Base-by-base conservation (phyloP, 2,888 invertebrate genomes). In the Lasius fuliginosus region DNA sequence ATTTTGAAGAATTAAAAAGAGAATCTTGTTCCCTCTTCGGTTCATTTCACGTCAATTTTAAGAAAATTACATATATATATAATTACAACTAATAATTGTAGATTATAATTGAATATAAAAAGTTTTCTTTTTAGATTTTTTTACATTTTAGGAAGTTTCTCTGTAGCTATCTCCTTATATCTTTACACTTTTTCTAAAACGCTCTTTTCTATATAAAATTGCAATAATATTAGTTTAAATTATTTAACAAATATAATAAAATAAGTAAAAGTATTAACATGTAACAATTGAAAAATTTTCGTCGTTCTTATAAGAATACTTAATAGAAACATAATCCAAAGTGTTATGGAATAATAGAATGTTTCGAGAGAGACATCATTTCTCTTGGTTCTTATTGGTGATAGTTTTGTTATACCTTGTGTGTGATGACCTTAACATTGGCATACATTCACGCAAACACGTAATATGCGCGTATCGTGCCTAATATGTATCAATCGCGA, bases 361-460 rank as follows among this genome's bases (percentile, higher is more conserved):
- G 23, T 33, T 23, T 18, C 23, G 49, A 53, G 64, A 18, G 46
- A 30, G 33, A 15, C 15, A 15, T 18, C 23, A 27, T 53, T 64
- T 62, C 8, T 65, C 11, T 65, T n/a, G n/a, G n/a, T n/a, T n/a
- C n/a, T 65, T 49, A 49, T 18, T 23, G 27, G 27, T 15, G 49
- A 53, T 68, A 77, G 15, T 77, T 77, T 40, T 53, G 53, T 12
- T 15, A 79, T 58, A 60, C 8, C 58, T 85, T 81, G 85, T 79
- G 85, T 79, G 88, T 84, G 84, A 86, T 92, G 91, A 93, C 93
- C 93, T 93, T 93, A 92, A 93, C 93, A 92, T 93, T 93, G 91
- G 33, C 46, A 23, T 6, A 49, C 4, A 49, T 11, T 49, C 6
- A 12, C 12, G 3, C 3, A 42, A 42, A 42, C 3, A 42, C 3